A percentile compares a stretch with the other conserved stretches of the same genome.
These are phyloP conservation scores for Syngnathus rostellatus DNA, from an alignment of 2,797 vertebrate species.

Conservation along the genomic window DNA sequence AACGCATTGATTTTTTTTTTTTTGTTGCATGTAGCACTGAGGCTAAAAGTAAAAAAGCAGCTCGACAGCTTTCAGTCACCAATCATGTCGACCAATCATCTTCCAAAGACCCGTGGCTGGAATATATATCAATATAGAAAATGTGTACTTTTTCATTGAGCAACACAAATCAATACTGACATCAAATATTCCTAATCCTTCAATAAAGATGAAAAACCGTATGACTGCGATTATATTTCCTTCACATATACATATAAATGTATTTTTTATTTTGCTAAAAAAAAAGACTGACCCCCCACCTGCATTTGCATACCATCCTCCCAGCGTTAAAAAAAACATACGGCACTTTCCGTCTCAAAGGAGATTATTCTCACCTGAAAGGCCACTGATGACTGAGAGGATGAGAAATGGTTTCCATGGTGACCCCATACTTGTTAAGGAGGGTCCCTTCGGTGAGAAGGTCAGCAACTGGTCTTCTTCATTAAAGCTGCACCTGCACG, in stretches of 20 bases:
- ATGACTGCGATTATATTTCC: neutral
- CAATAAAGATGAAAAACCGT: neutral
- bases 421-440: conserved; percentile 80
- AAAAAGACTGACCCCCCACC: neutral
- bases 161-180: neutral
- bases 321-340: neutral
- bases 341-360: neutral
- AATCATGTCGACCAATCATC: no score
- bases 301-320: neutral
- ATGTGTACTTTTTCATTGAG: no score
- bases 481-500: conserved; percentile 80
- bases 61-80: neutral
- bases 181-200: neutral
- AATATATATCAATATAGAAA: no score
- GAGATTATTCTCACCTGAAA: conserved; percentile 79
- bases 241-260: neutral
- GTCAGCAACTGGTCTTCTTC: conserved; percentile 78
- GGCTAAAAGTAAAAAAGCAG: neutral
- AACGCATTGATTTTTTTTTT: neutral
- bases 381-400: conserved; percentile 80
- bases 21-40: neutral
- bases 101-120: no score
- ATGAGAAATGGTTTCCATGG: conserved; percentile 87
- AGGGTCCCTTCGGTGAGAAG: conserved; percentile 66
- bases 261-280: neutral